Evolutionary conservation across 2,888 invertebrate genomes (phyloP), one percentile per base, ranked within the genome.

Genomic region (Perizoma flavofasciatum): DNA sequence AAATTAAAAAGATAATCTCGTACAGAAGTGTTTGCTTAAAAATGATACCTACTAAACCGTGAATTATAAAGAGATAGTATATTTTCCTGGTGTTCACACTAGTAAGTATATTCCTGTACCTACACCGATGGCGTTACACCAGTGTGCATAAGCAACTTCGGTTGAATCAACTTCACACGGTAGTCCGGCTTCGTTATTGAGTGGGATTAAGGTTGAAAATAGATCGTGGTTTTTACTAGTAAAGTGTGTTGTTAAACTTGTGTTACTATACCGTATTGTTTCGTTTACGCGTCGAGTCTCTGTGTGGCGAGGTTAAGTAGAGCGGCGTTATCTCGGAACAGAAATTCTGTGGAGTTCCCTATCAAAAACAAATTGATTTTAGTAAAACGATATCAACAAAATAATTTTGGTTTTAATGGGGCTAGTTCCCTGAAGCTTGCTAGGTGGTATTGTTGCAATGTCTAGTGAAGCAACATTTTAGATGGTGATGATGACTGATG

Each of bases 281-380:
- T 89, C 89, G 89, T 89, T 90, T 88, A 89, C 87, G 86, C 86
- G 86, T 84, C 85, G 86, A 85, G 85, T 84, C 83, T 89, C 85
- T 89, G 89, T 91, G 90, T 89, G 88, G 81, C 82, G 88, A 89
- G 89, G 92, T 91, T 91, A 92, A 92, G 92, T 91, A 90, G 92
- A 91, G 92, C 92, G 90, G 89, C 77, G 88, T 91, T 90, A 90
- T 90, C 90, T 90, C 81, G 65, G 90, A 85, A 92, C 88, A 91
- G 85, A 85, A 85, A 85, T 87, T 85, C 88, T 79, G 79, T 90
- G 75, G 92, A 91, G 91, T 78, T 82, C 22, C 22, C 22, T 22
- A 22, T 22, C 22, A 22, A 22, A 22, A 22, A 22, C 22, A 22
- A 22, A 22, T 22, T 37, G 37, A 37, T 6, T 37, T 2, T 37